These are phyloP conservation scores for Pyralis farinalis DNA, from an alignment of 2,888 invertebrate genomes.

Conservation along the genomic window DNA sequence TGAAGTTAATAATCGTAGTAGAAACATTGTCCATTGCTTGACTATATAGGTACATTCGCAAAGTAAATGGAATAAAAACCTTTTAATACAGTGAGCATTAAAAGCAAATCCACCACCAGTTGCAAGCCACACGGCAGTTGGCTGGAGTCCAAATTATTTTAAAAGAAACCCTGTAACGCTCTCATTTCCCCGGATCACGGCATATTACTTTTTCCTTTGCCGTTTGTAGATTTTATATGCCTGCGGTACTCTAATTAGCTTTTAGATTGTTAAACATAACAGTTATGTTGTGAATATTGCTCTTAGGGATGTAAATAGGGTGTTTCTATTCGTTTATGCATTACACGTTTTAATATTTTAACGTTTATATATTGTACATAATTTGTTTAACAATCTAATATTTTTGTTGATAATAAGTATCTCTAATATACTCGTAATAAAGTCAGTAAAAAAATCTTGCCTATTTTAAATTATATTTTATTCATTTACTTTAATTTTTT, in stretches of 20 bases:
- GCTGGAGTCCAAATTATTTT: conserved; percentile 71
- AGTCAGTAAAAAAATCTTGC: no score
- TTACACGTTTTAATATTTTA: no score
- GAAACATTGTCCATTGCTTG: conserved; percentile 12
- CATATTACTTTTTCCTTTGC: conserved; percentile 34
- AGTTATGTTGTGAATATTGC: background rate
- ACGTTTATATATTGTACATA: no score
- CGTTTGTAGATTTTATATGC: conserved; percentile 2
- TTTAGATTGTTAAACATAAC: conserved; percentile 4
- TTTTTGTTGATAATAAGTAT: no score
- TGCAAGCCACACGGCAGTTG: conserved; percentile 54
- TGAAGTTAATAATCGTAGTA: no score
- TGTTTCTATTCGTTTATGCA: background rate
- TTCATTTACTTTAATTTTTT: no score
- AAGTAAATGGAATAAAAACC: conserved; percentile 48
- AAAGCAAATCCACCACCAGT: conserved; percentile 70
- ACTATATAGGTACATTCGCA: conserved; percentile 17
- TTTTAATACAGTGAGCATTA: conserved; percentile 56
- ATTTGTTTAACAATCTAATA: no score
- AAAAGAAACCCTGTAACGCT: conserved; percentile 61
- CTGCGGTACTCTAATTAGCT: conserved; percentile 6
- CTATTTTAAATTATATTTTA: no score
- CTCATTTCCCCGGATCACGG: conserved; percentile 53
- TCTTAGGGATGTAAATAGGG: background rate
- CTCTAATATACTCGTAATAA: no score